Evolutionary conservation across 2,113 vertebrate genomes (phyloP).

Genomic region (Sinocyclocheilus anshuiensis): DNA sequence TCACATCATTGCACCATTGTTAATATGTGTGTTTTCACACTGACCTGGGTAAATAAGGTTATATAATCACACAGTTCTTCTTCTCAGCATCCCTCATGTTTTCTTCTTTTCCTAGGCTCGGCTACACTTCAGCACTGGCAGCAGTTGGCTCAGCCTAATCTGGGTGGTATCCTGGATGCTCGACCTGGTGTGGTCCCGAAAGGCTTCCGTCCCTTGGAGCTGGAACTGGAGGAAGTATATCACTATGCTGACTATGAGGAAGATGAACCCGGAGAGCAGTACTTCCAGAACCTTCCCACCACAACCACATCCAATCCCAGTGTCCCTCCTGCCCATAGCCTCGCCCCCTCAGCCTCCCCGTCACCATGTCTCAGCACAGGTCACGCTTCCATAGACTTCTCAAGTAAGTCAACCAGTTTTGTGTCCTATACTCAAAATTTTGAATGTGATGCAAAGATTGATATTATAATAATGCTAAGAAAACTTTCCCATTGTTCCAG

Average conservation of each 20-base stretch:
- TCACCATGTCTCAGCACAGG: slow-evolving; percentile 78
- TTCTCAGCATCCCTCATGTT: background rate
- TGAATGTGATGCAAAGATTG: background rate
- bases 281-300: slow-evolving; percentile 93
- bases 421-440: background rate
- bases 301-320: slow-evolving; percentile 77
- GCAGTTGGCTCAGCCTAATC: slow-evolving; percentile 95
- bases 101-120: slow-evolving; percentile 79
- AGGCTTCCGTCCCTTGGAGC: slow-evolving; percentile 92
- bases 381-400: slow-evolving; percentile 42
- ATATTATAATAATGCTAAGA: background rate
- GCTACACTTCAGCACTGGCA: slow-evolving; percentile 98
- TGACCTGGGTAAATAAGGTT: background rate
- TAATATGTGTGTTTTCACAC: background rate
- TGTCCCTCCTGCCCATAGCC: slow-evolving; percentile 70
- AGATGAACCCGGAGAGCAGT: slow-evolving; percentile 94
- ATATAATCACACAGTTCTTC: background rate
- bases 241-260: slow-evolving; percentile 93
- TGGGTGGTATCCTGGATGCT: slow-evolving; percentile 93
- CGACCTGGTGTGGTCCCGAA: slow-evolving; percentile 95
- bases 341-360: slow-evolving; percentile 64
- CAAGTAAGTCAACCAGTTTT: slow-evolving; percentile 22
- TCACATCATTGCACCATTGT: background rate
- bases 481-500: background rate
- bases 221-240: slow-evolving; percentile 93